These are phyloP conservation scores for Vultur gryphus DNA, from an alignment of 2,797 vertebrate species.

Conservation along the genomic window DNA sequence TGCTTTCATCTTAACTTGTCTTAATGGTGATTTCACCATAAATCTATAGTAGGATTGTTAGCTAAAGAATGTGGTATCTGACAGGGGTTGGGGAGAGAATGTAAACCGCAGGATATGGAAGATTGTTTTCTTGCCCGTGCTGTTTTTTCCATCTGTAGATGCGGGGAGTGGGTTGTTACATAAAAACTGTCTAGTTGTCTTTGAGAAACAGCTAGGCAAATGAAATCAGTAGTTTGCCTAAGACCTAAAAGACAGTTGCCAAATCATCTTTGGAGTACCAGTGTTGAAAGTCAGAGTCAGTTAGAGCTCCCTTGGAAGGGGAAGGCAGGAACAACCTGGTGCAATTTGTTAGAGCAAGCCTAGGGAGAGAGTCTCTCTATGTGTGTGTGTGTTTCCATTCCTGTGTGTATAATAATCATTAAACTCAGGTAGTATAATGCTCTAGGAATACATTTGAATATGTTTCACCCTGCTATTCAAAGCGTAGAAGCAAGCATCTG, in stretches of 20 bases:
- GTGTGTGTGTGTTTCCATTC: neutral
- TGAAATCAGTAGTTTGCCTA: neutral
- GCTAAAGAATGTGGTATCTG: neutral
- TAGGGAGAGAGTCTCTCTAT: neutral
- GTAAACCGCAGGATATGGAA: neutral
- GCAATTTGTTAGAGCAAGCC: neutral
- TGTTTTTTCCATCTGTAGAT: neutral
- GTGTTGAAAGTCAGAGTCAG: neutral
- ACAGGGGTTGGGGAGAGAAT: neutral
- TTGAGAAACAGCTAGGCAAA: neutral
- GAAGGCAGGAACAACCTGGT: neutral
- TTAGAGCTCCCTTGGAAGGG: neutral
- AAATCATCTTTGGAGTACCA: neutral
- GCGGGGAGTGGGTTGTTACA: neutral
- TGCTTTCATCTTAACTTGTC: neutral
- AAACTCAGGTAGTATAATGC: neutral
- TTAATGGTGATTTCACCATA: neutral
- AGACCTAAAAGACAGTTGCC: neutral
- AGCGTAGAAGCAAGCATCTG: neutral
- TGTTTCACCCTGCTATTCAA: neutral
- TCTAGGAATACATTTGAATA: neutral
- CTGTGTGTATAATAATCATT: neutral
- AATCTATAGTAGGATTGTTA: neutral
- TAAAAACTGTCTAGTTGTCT: neutral
- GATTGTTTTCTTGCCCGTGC: neutral